These are phyloP conservation scores for Tyrannus savana DNA, from an alignment of 2,113 vertebrate species.

Conservation along the genomic window DNA sequence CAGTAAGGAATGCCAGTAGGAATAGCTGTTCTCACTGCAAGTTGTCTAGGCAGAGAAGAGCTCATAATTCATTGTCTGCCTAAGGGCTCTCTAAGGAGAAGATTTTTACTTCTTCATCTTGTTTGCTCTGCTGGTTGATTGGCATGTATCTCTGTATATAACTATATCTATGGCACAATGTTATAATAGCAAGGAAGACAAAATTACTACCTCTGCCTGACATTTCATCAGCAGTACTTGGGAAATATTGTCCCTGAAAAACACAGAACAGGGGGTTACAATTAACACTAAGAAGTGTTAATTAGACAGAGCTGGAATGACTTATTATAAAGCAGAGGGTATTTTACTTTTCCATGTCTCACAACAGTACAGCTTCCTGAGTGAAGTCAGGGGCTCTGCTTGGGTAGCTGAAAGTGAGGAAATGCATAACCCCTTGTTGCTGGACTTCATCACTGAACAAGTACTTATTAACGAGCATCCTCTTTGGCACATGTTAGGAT, in stretches of 20 bases:
- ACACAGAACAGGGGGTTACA: conserved; percentile 62
- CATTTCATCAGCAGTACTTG: conserved; percentile 64
- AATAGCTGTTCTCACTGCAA: conserved; percentile 3
- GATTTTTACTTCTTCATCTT: conserved; percentile 47
- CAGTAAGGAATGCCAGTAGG: not conserved
- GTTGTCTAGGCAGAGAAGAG: not conserved
- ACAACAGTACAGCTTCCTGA: conserved; percentile 47
- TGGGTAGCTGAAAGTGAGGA: not conserved
- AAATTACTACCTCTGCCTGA: conserved; percentile 60
- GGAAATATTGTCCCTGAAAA: conserved; percentile 67
- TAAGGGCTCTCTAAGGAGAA: conserved; percentile 43
- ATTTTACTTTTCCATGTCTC: conserved; percentile 47
- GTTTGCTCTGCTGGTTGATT: conserved; percentile 63
- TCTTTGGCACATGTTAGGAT: not conserved
- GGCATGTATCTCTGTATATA: conserved; percentile 60
- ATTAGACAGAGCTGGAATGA: conserved; percentile 59
- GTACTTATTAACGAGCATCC: conserved; percentile 14
- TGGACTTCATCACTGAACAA: not conserved
- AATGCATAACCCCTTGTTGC: conserved; percentile 11
- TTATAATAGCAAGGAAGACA: conserved; percentile 71
- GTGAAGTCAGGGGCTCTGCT: conserved; percentile 12
- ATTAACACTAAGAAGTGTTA: conserved; percentile 74
- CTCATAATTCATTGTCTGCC: conserved; percentile 48
- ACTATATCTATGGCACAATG: conserved; percentile 67
- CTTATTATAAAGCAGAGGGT: conserved; percentile 54